Evolutionary conservation across 2,888 invertebrate genomes (phyloP).

Genomic region (Cantharis nigra): DNA sequence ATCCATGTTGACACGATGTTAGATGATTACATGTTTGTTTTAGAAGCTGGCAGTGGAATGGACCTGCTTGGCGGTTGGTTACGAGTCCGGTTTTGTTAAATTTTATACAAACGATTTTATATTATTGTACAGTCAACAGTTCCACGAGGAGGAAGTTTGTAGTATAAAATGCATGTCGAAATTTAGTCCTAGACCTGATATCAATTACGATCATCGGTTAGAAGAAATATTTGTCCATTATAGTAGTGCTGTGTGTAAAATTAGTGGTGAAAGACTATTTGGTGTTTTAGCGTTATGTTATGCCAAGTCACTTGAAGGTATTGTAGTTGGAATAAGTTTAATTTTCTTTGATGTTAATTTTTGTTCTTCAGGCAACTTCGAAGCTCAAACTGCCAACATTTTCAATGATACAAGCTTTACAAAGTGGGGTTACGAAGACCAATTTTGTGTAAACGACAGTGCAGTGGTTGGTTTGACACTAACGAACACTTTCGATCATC

Average conservation of each 20-base stretch:
- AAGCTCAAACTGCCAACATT: background rate
- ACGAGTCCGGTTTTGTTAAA: conserved; percentile 80
- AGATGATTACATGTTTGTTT: conserved; percentile 14
- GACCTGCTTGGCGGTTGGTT: conserved; percentile 90
- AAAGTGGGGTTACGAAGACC: conserved; percentile 86
- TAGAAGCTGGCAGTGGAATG: conserved; percentile 77
- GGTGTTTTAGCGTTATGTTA: conserved; percentile 78
- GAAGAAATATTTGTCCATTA: conserved; percentile 81
- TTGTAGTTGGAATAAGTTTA: background rate
- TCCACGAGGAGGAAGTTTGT: conserved; percentile 80
- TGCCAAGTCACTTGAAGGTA: conserved; percentile 80
- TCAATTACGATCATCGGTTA: conserved; percentile 48
- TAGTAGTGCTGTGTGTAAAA: conserved; percentile 71
- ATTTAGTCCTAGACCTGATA: conserved; percentile 57
- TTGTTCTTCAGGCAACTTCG: background rate
- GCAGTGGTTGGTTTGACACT: conserved; percentile 74
- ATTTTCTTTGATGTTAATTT: background rate
- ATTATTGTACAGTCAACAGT: conserved; percentile 78
- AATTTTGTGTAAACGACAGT: conserved; percentile 76
- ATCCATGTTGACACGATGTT: background rate
- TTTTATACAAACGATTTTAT: conserved; percentile 90
- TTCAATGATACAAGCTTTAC: conserved; percentile 68
- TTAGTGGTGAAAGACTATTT: conserved; percentile 78
- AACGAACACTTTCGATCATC: conserved; percentile 83
- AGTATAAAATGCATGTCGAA: conserved; percentile 79